Conservation (phyloP, 1,140 invertebrate species). For the Copidosoma floridanum region DNA sequence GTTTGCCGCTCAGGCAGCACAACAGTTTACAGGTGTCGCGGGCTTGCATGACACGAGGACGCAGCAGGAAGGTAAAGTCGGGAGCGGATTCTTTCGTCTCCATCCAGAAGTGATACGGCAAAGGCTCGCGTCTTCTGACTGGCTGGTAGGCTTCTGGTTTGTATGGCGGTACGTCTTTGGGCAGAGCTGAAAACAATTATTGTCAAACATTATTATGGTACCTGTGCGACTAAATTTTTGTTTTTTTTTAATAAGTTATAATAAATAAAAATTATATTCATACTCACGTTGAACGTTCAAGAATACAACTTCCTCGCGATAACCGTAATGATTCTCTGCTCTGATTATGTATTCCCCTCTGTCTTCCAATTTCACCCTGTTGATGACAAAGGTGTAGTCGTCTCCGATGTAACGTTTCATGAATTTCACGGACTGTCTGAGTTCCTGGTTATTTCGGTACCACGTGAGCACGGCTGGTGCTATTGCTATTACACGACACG, state of each 20-base stretch:
- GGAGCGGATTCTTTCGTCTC: conserved; percentile 88
- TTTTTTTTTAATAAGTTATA: conserved; percentile 7
- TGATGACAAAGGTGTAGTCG: conserved; percentile 97
- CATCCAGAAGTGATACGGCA: conserved; percentile 85
- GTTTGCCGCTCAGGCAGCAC: conserved; percentile 92
- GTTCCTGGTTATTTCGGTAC: conserved; percentile 89
- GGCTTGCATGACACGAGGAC: conserved; percentile 96
- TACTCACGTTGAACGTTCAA: conserved; percentile 92
- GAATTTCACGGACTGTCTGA: conserved; percentile 97
- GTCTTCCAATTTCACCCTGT: conserved; percentile 90
- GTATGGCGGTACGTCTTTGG: conserved; percentile 77
- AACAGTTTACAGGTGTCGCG: conserved; percentile 93
- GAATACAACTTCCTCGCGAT: conserved; percentile 93
- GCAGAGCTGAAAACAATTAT: conserved; percentile 63
- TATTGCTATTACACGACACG: conserved; percentile 92
- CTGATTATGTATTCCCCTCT: conserved; percentile 96
- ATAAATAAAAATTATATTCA: not conserved
- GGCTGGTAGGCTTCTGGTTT: conserved; percentile 68
- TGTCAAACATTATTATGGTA: conserved; percentile 4
- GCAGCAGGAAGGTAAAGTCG: conserved; percentile 93
- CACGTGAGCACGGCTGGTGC: conserved; percentile 93
- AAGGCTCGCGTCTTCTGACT: conserved; percentile 72
- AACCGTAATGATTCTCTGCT: conserved; percentile 97
- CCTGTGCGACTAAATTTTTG: too few relatives aligned
- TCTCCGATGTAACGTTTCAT: conserved; percentile 97